Percentiles rank a stretch among this genome's conserved stretches.
phyloP scores from a whole-genome alignment of 2,797 vertebrate genomes.

The Columba guinea region DNA sequence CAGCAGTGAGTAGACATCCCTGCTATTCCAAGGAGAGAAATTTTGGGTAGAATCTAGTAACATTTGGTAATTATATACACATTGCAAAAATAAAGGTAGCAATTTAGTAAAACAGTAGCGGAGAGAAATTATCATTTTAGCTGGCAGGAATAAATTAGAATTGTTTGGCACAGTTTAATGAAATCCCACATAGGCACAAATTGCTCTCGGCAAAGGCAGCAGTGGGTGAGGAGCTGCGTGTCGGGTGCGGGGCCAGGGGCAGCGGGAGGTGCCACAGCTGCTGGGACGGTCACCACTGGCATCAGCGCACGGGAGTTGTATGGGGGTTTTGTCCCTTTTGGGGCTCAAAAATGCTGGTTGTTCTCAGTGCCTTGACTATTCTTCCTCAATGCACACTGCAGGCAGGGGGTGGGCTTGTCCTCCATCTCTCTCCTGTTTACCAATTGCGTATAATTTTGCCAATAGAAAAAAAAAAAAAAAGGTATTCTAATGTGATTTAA shows the following conservation, averaged over 20 bases:
- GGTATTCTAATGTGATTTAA: background rate
- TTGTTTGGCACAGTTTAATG: conserved; percentile 39
- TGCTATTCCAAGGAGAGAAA: conserved; percentile 53
- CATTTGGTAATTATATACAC: conserved; percentile 76
- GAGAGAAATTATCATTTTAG: conserved; percentile 45
- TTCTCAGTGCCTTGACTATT: fast-evolving
- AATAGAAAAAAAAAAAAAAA: conserved; percentile 12
- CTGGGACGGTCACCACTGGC: fast-evolving
- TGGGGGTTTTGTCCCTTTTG: fast-evolving
- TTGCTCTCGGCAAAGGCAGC: background rate
- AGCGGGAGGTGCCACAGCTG: fast-evolving
- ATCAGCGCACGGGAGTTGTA: fast-evolving
- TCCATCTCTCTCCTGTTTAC: background rate
- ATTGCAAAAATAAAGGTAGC: conserved; percentile 73
- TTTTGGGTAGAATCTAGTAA: conserved; percentile 62
- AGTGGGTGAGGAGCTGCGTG: background rate
- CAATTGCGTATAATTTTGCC: background rate
- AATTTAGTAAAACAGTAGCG: conserved; percentile 62
- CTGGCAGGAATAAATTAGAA: conserved; percentile 63
- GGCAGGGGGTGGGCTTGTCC: background rate
- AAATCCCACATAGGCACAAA: conserved; percentile 18
- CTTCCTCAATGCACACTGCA: fast-evolving
- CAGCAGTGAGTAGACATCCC: conserved; percentile 59
- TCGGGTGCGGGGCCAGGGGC: background rate
- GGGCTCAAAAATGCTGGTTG: background rate